These are phyloP conservation scores for Novumbra hubbsi DNA, from an alignment of 2,797 vertebrate genomes.

Conservation along the genomic window DNA sequence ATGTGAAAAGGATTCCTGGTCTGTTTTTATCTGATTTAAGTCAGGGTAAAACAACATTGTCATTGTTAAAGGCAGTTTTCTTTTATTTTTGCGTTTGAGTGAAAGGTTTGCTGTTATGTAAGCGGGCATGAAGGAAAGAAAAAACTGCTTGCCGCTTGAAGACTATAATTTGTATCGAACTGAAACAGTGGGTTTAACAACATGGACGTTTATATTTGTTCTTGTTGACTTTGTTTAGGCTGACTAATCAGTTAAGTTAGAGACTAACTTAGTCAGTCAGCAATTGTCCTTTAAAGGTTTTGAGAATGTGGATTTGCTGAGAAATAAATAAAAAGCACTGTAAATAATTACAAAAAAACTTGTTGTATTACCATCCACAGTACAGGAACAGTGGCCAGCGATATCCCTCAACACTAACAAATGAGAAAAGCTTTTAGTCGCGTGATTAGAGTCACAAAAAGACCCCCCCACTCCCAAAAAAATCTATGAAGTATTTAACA, in stretches of 20 bases:
- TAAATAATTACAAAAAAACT: too few relatives aligned
- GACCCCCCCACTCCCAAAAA: slow-evolving; percentile 6
- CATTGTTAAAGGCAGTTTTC: background rate
- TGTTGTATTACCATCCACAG: too few relatives aligned
- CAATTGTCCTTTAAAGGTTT: background rate
- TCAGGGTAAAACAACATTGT: background rate
- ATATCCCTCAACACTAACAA: too few relatives aligned
- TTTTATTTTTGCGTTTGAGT: background rate
- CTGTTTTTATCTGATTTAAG: background rate
- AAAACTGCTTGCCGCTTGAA: background rate
- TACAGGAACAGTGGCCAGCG: too few relatives aligned
- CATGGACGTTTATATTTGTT: background rate
- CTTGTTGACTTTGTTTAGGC: background rate
- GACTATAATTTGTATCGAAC: background rate
- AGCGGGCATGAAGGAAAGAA: background rate
- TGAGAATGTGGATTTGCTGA: too few relatives aligned
- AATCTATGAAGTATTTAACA: slow-evolving; percentile 1
- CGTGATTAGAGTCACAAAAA: background rate
- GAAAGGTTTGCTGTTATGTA: background rate
- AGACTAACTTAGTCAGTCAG: too few relatives aligned
- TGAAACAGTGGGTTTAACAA: background rate
- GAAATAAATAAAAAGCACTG: too few relatives aligned
- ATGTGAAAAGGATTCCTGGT: background rate
- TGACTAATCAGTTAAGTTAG: background rate
- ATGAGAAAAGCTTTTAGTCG: slow-evolving; percentile 4